Evolutionary conservation across 1,140 invertebrate genomes (phyloP), one percentile per base, ranked within the genome.

Genomic region (Zaprionus lachaisei): DNA sequence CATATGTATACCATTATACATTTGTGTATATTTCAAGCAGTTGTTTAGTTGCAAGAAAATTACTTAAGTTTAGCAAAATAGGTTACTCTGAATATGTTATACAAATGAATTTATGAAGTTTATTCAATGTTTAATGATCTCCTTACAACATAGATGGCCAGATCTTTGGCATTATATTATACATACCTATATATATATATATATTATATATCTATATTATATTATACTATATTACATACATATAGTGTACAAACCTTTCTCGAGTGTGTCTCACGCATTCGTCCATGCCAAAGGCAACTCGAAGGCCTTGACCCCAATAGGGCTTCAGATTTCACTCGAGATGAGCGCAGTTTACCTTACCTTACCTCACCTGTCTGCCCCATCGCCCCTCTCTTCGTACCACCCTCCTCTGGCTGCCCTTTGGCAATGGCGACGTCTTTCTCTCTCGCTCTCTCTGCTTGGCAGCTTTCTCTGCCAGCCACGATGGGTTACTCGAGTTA

Each of bases 271-370:
- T 7, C 11, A 11, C 47, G 5, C 20, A 20, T 22, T 22, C 24
- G 4, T 24, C 47, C 20, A 51, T 51, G 47, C 47, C 11, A 47
- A 17, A 6, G 41, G 15, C 41, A 47, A 17, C n/a, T n/a, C 41
- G n/a, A 51, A 51, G 47, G 47, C 47, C 47, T 51, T 51, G 47
- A 51, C 47, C 47, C 9, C 20, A 51, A 24, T 51, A 5, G 20
- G 20, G 2, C 20, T 12, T 24, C 4, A 51, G 47, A 51, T 51
- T 51, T 51, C 47, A 22, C 47, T 47, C 7, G 41, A 17, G 41
- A 47, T 47, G 41, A 47, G n/a, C 47, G 20, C 47, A 51, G 20
- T 11, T 15, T 41, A 3, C 20, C n/a, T 28, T 28, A 28, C 26
- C 5, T 49, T 49, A 49, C 14, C 47, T 12, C 14, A 51, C 47